Conservation (phyloP, 2,113 vertebrate species). For the Lonchura striata region DNA sequence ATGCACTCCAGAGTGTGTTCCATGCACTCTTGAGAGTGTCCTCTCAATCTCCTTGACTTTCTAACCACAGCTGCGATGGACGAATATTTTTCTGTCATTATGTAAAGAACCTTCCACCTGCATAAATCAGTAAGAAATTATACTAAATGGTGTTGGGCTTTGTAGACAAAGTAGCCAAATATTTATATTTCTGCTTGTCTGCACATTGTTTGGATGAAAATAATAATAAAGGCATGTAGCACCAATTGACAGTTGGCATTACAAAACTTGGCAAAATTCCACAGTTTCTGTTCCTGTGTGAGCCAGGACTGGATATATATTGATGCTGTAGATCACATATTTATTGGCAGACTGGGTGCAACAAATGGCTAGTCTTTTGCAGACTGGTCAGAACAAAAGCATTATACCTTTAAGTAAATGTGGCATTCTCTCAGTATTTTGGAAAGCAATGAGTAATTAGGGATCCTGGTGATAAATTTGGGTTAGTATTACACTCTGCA, state of each 20-base stretch:
- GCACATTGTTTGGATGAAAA: slow-evolving; percentile 19
- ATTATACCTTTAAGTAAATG: not conserved
- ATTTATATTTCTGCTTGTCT: slow-evolving; percentile 12
- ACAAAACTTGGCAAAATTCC: not conserved
- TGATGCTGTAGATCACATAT: not conserved
- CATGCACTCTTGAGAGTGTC: not conserved
- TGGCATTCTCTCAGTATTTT: not conserved
- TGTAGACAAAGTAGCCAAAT: slow-evolving; percentile 6
- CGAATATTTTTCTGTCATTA: slow-evolving; percentile 17
- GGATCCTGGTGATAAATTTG: not conserved
- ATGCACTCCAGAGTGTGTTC: no score
- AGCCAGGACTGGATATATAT: not conserved
- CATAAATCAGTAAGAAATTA: slow-evolving; percentile 45
- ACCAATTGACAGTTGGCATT: not conserved
- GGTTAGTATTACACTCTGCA: not conserved
- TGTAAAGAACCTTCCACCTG: not conserved
- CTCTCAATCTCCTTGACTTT: not conserved
- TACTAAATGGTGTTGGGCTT: slow-evolving; percentile 5
- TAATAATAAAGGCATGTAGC: not conserved
- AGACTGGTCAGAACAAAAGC: not conserved
- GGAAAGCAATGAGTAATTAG: not conserved
- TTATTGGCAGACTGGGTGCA: not conserved
- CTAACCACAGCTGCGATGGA: slow-evolving; percentile 12
- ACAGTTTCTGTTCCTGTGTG: not conserved
- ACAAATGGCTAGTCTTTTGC: not conserved